Evolutionary conservation across 2,797 vertebrate genomes (phyloP), one percentile per base, ranked within the genome.

Genomic region (Sciurus vulgaris): DNA sequence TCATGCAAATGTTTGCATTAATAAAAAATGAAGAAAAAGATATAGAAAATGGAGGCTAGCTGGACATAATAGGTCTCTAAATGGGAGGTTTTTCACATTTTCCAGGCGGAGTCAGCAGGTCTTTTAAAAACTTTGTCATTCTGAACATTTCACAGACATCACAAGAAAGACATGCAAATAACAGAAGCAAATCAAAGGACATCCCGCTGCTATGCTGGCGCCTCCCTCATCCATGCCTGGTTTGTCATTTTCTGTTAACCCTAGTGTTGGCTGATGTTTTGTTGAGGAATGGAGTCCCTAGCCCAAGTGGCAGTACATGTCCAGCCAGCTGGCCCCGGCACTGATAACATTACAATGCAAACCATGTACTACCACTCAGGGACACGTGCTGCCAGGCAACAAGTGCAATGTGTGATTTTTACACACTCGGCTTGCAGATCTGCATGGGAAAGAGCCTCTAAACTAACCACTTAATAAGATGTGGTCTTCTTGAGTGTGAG

Each of bases 1-100:
- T 96, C 97, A 97, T 97, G 94, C 86, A 97, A 93, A 98, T 98
- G 97, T 98, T 98, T 97, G 97, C 97, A 98, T 97, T 98, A 97
- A 97, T 97, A 97, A 97, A 97, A 98, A 97, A 97, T 95, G 95
- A 97, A 98, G 96, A 94, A 96, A 97, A 97, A 96, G 91, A 97
- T 97, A 97, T 96, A 97, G 97, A 98, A 95, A 91, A 97, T 30
- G 95, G 69, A 97, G 97, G 94, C 63, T 93, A 69, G 69, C 96
- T 93, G 93, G 97, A 96, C 44, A 97, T 97, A 98, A 97, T 92
- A 91, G 97, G 70, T 33, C 51, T 93, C 72, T 96, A 95, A 97
- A 97, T 2, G 59, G 95, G 91, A 94, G 83, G 96, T 56, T 95
- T 98, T 97, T 95, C 91, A 97, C 97, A 96, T 97, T 97, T 97